These are phyloP conservation scores for Lepidochrysops patricia DNA, from an alignment of 2,888 invertebrate genomes.

Conservation along the genomic window DNA sequence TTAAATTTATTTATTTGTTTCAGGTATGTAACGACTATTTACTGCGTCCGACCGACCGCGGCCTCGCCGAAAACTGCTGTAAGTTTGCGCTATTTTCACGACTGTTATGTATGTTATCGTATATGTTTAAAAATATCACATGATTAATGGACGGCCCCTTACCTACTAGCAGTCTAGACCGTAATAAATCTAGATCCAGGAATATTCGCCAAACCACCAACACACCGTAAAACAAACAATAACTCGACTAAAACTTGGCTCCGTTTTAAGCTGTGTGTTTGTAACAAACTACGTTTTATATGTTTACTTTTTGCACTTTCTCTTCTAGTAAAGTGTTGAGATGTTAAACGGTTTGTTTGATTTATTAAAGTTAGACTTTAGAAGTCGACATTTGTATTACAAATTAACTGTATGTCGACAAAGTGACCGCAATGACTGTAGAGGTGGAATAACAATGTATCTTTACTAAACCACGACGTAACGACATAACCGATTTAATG, in stretches of 20 bases:
- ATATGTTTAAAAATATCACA: not conserved
- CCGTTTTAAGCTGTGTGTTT: not conserved
- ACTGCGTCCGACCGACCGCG: too few species aligned
- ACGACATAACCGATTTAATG: too few species aligned
- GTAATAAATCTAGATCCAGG: slow-evolving; percentile 3
- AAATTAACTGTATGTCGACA: too few species aligned
- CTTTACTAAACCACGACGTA: too few species aligned
- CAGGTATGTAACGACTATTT: not conserved
- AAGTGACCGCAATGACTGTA: too few species aligned
- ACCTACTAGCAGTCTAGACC: slow-evolving; percentile 1
- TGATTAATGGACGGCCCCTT: too few species aligned
- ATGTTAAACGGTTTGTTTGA: not conserved
- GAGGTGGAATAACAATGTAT: too few species aligned
- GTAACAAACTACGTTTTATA: not conserved
- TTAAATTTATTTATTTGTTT: not conserved
- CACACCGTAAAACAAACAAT: slow-evolving; percentile 4
- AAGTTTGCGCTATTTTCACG: not conserved
- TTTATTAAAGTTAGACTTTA: too few species aligned
- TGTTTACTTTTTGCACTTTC: not conserved
- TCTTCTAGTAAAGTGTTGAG: not conserved
- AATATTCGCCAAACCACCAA: slow-evolving; percentile 1
- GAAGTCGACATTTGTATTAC: too few species aligned
- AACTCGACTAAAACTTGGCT: slow-evolving; percentile 1
- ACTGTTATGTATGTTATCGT: not conserved
- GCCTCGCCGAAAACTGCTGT: too few species aligned